A percentile compares a stretch with the other conserved stretches of the same genome.
Evolutionary conservation across 2,797 vertebrate species (phyloP).

Genomic region (Glossophaga mutica): DNA sequence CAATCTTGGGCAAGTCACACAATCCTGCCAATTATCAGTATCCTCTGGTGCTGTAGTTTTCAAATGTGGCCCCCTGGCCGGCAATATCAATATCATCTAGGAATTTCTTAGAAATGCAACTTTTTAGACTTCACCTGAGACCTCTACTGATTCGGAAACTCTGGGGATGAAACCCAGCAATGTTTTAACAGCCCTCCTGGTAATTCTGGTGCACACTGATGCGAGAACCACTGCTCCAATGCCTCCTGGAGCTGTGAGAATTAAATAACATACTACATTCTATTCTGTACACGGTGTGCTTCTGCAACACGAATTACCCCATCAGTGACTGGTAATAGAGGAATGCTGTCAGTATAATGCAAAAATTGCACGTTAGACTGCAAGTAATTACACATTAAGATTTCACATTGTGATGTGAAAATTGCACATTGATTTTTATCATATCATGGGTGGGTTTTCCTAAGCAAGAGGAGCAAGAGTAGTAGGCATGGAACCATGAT

Average conservation of each 20-base stretch:
- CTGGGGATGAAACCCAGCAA: background rate
- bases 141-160: background rate
- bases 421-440: background rate
- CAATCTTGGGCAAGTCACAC: background rate
- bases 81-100: background rate
- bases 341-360: background rate
- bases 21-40: background rate
- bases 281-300: background rate
- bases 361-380: background rate
- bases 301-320: background rate
- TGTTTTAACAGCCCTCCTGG: slow-evolving; percentile 3
- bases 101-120: slow-evolving; percentile 9
- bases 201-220: background rate
- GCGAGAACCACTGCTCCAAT: background rate
- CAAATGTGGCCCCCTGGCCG: background rate
- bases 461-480: background rate
- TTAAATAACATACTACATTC: background rate
- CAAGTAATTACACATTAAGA: background rate
- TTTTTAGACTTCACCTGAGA: background rate
- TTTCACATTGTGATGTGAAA: background rate
- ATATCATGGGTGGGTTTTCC: background rate
- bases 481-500: background rate
- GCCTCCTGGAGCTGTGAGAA: background rate
- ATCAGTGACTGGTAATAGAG: background rate
- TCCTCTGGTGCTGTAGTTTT: background rate